These are phyloP conservation scores for Cyrtonyx montezumae DNA, from an alignment of 2,113 vertebrate genomes.

Conservation along the genomic window DNA sequence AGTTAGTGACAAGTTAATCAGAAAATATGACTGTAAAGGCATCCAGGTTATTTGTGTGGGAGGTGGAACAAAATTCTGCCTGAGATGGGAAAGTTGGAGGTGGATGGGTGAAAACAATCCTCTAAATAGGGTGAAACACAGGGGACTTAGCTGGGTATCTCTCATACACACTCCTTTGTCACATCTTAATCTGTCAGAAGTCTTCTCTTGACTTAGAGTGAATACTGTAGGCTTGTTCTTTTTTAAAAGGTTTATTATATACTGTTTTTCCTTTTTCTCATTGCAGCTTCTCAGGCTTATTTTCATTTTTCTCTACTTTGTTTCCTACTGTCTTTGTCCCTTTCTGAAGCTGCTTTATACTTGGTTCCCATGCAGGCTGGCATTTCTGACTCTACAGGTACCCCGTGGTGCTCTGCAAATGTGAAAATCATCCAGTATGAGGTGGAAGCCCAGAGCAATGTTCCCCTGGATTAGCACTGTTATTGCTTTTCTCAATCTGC, in stretches of 20 bases:
- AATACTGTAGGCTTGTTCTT: fast-evolving
- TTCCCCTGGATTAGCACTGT: constrained; percentile 32
- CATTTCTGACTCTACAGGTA: constrained; percentile 33
- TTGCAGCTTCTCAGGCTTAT: background rate
- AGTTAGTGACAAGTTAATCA: background rate
- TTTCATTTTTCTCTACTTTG: background rate
- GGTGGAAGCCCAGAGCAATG: constrained; percentile 36
- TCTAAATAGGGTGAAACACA: background rate
- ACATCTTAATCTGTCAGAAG: background rate
- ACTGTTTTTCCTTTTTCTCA: background rate
- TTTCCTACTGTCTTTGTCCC: background rate
- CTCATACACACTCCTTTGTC: background rate
- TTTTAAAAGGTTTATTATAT: background rate
- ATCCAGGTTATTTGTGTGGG: background rate
- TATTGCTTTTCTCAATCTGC: constrained; percentile 44
- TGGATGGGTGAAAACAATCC: background rate
- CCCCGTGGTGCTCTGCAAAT: constrained; percentile 21
- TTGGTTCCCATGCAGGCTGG: background rate
- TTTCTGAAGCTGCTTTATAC: constrained; percentile 15
- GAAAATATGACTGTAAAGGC: background rate
- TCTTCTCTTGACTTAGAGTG: background rate
- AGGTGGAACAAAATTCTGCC: background rate
- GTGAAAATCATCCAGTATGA: constrained; percentile 50
- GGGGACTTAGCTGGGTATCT: background rate
- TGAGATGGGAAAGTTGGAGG: background rate